Evolutionary conservation across 1,140 invertebrate genomes (phyloP), one percentile per base, ranked within the genome.

Genomic region (Drosophila tsacasi): DNA sequence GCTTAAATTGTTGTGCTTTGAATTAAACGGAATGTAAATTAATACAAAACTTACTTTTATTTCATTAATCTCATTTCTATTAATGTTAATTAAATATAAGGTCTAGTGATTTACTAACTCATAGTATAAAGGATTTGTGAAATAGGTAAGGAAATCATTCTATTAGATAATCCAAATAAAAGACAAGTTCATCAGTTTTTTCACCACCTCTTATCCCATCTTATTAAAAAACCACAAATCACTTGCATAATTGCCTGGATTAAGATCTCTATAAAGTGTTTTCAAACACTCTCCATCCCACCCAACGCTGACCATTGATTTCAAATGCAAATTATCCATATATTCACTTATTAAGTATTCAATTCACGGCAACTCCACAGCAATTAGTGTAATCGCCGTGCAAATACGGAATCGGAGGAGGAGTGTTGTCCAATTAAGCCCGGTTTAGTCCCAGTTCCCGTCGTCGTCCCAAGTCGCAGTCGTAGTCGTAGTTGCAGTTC

Each of bases 401-500:
- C 57, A 76, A 69, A 62, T 78, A 57, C 64, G 75, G 75, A 57
- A 57, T 57, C 15, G 54, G 21, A 39, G 54, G 54, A 78, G 55
- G 65, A 78, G 75, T 78, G 75, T 62, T 69, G 66, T 78, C 64
- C 75, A 78, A 78, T 78, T 78, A 69, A 78, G 40, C 64, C 67
- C 49, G 49, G 47, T 68, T 77, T 61, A 78, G 52, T 60, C 75
- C 65, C 65, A 55, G 50, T 69, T 49, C 46, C 61, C 37, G 61
- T 21, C 23, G 54, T 30, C 19, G 65, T 32, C 60, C 30, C 35
- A 27, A 19, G 19, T 42, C 55, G 32, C 32, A 32, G 50, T 52
- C 49, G 39, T 40, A 40, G 39, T 46, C 12, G 52, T 23, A 55
- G 52, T 55, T 54, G 50, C 50, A 35, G 60, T 42, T 25, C 35